These are phyloP conservation scores for Arizona elegans DNA, from an alignment of 2,113 vertebrate genomes.

Conservation along the genomic window DNA sequence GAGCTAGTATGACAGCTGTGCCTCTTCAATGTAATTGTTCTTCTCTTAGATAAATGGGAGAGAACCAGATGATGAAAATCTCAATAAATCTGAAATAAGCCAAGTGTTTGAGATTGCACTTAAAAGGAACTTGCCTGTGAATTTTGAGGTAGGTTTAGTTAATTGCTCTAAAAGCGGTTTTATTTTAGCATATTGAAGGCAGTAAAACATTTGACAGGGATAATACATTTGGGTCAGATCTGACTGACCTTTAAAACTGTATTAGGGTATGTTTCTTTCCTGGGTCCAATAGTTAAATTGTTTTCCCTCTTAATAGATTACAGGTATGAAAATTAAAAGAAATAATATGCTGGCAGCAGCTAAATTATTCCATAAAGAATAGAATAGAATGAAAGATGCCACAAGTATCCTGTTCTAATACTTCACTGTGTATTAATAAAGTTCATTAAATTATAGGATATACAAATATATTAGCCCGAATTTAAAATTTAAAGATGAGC, in stretches of 20 bases:
- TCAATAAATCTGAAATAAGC: constrained; percentile 99
- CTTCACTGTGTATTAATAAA: neutral
- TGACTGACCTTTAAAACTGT: constrained; percentile 58
- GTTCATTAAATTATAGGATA: neutral
- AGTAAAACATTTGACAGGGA: constrained; percentile 29
- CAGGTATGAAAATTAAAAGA: neutral
- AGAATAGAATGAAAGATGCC: neutral
- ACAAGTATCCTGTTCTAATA: neutral
- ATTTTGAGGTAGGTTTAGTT: constrained; percentile 92
- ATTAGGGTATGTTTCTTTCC: constrained; percentile 39
- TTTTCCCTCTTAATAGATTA: neutral
- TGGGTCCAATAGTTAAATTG: neutral
- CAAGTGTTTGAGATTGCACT: constrained; percentile 99
- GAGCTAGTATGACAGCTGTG: constrained; percentile 51
- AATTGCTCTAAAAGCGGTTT: constrained; percentile 60
- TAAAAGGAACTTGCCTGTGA: constrained; percentile 96
- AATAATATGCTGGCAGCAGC: neutral
- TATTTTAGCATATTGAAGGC: constrained; percentile 52
- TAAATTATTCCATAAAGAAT: neutral
- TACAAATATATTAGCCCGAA: neutral
- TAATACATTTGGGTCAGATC: constrained; percentile 38
- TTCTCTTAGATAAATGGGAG: constrained; percentile 85
- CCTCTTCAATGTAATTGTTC: constrained; percentile 64
- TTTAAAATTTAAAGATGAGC: neutral
- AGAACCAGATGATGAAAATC: constrained; percentile 91